These are phyloP conservation scores for Volucella inflata DNA, from an alignment of 2,888 invertebrate genomes.

Conservation along the genomic window DNA sequence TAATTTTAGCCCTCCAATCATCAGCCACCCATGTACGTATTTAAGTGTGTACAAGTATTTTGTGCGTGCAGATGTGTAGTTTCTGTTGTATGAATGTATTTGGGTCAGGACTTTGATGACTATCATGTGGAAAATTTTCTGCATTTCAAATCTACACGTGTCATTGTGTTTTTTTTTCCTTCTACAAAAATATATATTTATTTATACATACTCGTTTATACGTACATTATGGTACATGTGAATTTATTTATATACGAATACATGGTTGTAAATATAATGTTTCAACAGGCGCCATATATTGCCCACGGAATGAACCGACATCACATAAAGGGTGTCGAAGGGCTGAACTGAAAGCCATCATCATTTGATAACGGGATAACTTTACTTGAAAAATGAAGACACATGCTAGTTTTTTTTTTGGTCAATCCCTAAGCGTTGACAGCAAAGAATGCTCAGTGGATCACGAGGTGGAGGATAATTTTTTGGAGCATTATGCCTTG, in stretches of 20 bases:
- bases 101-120: constrained; percentile 60
- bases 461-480: background rate
- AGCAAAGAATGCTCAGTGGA: background rate
- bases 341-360: background rate
- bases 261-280: background rate
- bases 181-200: background rate
- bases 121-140: constrained; percentile 64
- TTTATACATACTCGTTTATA: background rate
- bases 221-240: background rate
- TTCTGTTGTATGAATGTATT: constrained; percentile 7
- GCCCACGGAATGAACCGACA: constrained; percentile 9
- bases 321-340: background rate
- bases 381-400: constrained; percentile 22
- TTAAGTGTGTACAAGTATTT: constrained; percentile 44
- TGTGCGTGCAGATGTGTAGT: background rate
- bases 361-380: constrained; percentile 33
- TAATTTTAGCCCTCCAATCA: constrained; percentile 68
- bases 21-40: constrained; percentile 65
- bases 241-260: too few species aligned
- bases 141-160: constrained; percentile 63
- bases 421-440: background rate
- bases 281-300: constrained; percentile 41
- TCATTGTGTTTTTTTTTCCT: constrained; percentile 35
- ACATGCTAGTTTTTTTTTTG: background rate
- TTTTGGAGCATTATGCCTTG: background rate